Evolutionary conservation across 2,888 invertebrate species (phyloP).

Genomic region (Lymantria monacha): DNA sequence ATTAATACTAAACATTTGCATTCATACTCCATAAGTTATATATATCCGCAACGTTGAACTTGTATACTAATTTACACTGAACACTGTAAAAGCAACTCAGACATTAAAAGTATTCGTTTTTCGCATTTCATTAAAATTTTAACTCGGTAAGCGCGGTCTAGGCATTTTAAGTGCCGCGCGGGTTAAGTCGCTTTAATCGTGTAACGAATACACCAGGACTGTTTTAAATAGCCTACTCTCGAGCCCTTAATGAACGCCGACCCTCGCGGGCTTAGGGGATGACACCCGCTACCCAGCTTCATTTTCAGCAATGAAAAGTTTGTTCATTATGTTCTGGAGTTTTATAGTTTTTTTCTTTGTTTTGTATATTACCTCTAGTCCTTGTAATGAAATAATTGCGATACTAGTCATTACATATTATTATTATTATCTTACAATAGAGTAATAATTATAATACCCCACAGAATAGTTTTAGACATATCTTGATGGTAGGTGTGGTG

Average conservation of each 20-base stretch:
- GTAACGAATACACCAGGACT: slow-evolving; percentile 55
- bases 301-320: slow-evolving; percentile 20
- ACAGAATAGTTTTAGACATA: too few relatives aligned
- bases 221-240: slow-evolving; percentile 44
- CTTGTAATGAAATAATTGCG: too few relatives aligned
- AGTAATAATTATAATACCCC: too few relatives aligned
- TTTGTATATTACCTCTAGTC: not conserved
- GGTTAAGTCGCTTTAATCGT: slow-evolving; percentile 58
- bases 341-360: not conserved
- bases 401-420: too few relatives aligned
- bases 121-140: slow-evolving; percentile 65
- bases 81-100: slow-evolving; percentile 39
- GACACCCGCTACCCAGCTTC: slow-evolving; percentile 14
- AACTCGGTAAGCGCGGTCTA: slow-evolving; percentile 57
- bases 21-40: slow-evolving; percentile 24
- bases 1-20: slow-evolving; percentile 22
- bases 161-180: slow-evolving; percentile 51
- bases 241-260: slow-evolving; percentile 34
- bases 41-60: slow-evolving; percentile 24
- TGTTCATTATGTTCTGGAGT: slow-evolving; percentile 5
- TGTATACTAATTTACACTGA: slow-evolving; percentile 39
- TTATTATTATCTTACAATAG: too few relatives aligned
- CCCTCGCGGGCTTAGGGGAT: slow-evolving; percentile 14
- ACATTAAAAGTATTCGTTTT: slow-evolving; percentile 60
- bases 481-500: too few relatives aligned